phyloP scores from a whole-genome alignment of 2,888 invertebrate species.

The Ophion slaviceki region DNA sequence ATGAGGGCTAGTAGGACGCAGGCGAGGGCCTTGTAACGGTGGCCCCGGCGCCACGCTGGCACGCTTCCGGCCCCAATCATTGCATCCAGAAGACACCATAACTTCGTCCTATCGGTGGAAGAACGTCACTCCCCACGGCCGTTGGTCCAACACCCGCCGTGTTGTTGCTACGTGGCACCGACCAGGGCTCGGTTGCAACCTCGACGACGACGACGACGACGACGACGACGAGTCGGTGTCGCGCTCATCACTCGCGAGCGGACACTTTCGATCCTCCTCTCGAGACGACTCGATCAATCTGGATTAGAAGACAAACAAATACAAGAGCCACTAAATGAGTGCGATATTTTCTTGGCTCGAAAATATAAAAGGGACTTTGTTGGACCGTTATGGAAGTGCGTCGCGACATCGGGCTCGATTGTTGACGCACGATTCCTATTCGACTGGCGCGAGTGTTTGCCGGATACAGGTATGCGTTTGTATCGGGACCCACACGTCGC shows the following conservation, averaged over 20 bases:
- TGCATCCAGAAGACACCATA: constrained; percentile 82
- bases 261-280: not conserved
- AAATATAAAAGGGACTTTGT: constrained; percentile 1
- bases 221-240: not conserved
- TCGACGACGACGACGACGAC: not conserved
- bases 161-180: not conserved
- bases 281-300: not conserved
- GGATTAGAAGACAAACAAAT: not conserved
- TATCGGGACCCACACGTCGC: not conserved
- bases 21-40: constrained; percentile 86
- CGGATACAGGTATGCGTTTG: constrained; percentile 9
- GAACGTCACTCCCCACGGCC: constrained; percentile 71
- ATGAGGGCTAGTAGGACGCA: constrained; percentile 87
- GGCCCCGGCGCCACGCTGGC: constrained; percentile 84
- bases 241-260: not conserved
- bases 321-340: not conserved
- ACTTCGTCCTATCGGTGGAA: constrained; percentile 79
- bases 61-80: constrained; percentile 83
- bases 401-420: constrained; percentile 39
- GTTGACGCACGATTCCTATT: constrained; percentile 59
- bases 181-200: not conserved
- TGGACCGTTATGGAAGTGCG: not conserved
- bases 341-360: not conserved
- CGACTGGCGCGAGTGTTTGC: constrained; percentile 37
- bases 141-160: not conserved